Percentiles rank a stretch among this genome's conserved stretches.
Evolutionary conservation across 1,140 invertebrate genomes (phyloP).

Genomic region (Megalonaias nervosa): DNA sequence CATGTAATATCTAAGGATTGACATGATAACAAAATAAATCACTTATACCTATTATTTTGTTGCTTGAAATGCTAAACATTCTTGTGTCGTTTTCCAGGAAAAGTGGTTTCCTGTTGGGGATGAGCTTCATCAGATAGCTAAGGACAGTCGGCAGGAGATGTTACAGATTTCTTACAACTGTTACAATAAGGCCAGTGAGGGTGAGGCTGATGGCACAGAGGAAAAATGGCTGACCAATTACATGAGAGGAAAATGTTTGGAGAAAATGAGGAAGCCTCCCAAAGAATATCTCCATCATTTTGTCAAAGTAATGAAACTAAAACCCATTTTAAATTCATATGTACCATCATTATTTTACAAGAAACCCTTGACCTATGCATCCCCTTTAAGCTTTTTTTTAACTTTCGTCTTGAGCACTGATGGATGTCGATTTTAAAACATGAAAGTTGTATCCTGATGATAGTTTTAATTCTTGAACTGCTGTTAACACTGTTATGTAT

Average conservation of each 20-base stretch:
- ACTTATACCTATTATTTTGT: too few relatives aligned
- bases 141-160: slow-evolving; percentile 85
- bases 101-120: slow-evolving; percentile 57
- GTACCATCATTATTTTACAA: too few relatives aligned
- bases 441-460: too few relatives aligned
- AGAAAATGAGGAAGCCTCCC: slow-evolving; percentile 78
- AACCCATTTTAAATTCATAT: too few relatives aligned
- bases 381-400: too few relatives aligned
- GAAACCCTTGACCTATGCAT: too few relatives aligned
- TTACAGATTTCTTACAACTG: slow-evolving; percentile 82
- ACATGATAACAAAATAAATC: too few relatives aligned
- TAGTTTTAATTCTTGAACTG: too few relatives aligned
- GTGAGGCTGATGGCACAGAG: slow-evolving; percentile 71
- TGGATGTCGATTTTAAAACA: too few relatives aligned
- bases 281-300: slow-evolving; percentile 86
- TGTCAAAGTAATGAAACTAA: slow-evolving; percentile 73
- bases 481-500: too few relatives aligned
- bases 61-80: not conserved
- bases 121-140: slow-evolving; percentile 82
- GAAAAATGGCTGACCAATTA: slow-evolving; percentile 90
- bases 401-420: too few relatives aligned
- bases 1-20: too few relatives aligned
- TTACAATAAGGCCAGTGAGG: slow-evolving; percentile 81
- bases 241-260: slow-evolving; percentile 90
- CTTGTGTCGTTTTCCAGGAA: slow-evolving; percentile 38